A percentile compares a stretch with the other conserved stretches of the same genome.
These are phyloP conservation scores for Electrophaes corylata DNA, from an alignment of 2,888 invertebrate species.

Conservation along the genomic window DNA sequence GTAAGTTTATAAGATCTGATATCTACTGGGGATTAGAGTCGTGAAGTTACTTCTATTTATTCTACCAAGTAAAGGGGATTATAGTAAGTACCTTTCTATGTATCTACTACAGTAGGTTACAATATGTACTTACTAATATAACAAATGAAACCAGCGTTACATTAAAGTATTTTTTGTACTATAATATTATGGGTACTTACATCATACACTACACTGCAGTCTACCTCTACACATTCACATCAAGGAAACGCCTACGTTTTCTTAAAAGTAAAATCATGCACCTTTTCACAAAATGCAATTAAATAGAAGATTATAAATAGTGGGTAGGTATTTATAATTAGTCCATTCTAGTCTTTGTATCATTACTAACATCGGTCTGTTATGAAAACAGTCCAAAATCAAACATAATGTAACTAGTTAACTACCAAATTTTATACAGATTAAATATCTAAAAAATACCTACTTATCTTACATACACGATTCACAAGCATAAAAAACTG, in stretches of 20 bases:
- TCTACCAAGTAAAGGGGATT: no score
- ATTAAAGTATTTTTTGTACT: constrained; percentile 17
- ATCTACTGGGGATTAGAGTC: no score
- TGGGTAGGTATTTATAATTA: constrained; percentile 1
- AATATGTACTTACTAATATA: no score
- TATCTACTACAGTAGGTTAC: not conserved
- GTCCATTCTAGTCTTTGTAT: constrained; percentile 5
- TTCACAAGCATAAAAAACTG: constrained; percentile 27
- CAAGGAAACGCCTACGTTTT: constrained; percentile 2
- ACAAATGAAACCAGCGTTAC: constrained; percentile 2
- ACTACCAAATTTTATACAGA: not conserved
- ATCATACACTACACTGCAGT: constrained; percentile 24
- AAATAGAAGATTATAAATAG: constrained; percentile 35
- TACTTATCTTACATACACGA: constrained; percentile 24
- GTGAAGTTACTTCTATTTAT: no score
- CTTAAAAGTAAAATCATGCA: constrained; percentile 16
- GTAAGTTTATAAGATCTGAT: no score
- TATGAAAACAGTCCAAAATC: not conserved
- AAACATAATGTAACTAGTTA: not conserved
- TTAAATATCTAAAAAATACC: not conserved
- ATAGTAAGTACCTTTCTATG: not conserved
- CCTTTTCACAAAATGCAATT: constrained; percentile 47
- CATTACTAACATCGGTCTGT: not conserved
- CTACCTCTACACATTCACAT: constrained; percentile 31
- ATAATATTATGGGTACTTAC: constrained; percentile 16